Conservation (phyloP, 1,140 invertebrate species). For the Zaprionus nigranus region DNA sequence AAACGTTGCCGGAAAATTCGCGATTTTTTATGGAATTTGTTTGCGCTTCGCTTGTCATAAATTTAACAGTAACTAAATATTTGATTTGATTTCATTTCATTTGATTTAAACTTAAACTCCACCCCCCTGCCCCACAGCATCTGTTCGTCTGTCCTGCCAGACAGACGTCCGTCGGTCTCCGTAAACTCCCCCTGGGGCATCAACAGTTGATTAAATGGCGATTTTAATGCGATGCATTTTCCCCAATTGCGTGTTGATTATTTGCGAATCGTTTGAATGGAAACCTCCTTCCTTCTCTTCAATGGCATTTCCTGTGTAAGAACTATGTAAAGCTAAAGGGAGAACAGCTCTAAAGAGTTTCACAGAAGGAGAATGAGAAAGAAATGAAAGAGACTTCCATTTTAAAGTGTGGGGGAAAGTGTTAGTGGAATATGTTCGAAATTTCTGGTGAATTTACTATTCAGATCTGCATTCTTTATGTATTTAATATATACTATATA, state of each 20-base stretch:
- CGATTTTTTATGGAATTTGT: conserved; percentile 56
- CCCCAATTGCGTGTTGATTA: conserved; percentile 20
- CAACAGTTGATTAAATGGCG: conserved; percentile 66
- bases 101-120: conserved; percentile 8
- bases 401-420: no score
- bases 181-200: conserved; percentile 5
- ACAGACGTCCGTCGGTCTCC: not conserved
- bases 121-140: not conserved
- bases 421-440: no score
- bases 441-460: no score
- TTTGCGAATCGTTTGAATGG: conserved; percentile 12
- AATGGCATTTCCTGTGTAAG: not conserved
- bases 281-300: not conserved
- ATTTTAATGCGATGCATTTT: conserved; percentile 45
- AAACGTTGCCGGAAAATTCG: not conserved
- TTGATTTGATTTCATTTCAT: conserved; percentile 64
- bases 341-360: not conserved
- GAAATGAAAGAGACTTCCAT: no score
- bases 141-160: not conserved
- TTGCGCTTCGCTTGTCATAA: conserved; percentile 65
- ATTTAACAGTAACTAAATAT: conserved; percentile 77
- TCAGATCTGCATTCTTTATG: no score
- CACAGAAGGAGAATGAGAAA: not conserved
- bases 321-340: not conserved
- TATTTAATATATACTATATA: no score